Percentiles rank a stretch among this genome's conserved stretches.
phyloP scores from a whole-genome alignment of 30 jellyfish, hydroid and myxozoan genomes.

The Euphysa ruthae region DNA sequence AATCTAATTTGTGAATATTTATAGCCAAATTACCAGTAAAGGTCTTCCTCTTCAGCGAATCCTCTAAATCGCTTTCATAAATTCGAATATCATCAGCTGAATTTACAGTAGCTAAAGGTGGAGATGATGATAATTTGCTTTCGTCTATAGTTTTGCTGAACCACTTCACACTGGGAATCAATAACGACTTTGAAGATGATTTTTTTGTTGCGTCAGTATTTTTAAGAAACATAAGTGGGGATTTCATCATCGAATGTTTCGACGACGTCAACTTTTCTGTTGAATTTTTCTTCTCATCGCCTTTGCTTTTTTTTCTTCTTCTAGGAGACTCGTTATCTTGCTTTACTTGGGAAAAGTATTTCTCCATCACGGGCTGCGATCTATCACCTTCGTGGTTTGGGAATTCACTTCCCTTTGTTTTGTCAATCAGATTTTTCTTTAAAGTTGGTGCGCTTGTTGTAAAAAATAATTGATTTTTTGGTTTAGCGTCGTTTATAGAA shows the following conservation, averaged over 20 bases:
- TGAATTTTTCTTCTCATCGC: no score
- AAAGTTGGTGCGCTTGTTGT: no score
- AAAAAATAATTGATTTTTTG: no score
- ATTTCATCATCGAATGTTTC: neutral
- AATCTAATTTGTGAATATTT: conserved; percentile 12
- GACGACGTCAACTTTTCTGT: no score
- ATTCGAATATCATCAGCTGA: neutral
- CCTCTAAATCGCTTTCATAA: neutral
- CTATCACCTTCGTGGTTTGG: no score
- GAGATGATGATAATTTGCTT: neutral
- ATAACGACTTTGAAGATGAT: neutral
- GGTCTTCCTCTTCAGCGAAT: conserved; percentile 11
- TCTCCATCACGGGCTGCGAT: no score
- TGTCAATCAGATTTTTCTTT: no score
- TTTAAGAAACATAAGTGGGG: neutral
- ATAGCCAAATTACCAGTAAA: conserved; percentile 67
- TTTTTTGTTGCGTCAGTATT: neutral
- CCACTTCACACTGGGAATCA: neutral
- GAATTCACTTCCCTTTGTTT: no score
- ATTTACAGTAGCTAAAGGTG: no score
- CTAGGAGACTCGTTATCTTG: no score
- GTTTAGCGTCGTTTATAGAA: neutral
- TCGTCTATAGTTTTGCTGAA: neutral
- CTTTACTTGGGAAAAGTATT: no score
- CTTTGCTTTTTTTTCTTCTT: no score